A percentile compares a stretch with the other conserved stretches of the same genome.
Evolutionary conservation across 1,140 invertebrate species (phyloP).

Genomic region (Ruditapes philippinarum): DNA sequence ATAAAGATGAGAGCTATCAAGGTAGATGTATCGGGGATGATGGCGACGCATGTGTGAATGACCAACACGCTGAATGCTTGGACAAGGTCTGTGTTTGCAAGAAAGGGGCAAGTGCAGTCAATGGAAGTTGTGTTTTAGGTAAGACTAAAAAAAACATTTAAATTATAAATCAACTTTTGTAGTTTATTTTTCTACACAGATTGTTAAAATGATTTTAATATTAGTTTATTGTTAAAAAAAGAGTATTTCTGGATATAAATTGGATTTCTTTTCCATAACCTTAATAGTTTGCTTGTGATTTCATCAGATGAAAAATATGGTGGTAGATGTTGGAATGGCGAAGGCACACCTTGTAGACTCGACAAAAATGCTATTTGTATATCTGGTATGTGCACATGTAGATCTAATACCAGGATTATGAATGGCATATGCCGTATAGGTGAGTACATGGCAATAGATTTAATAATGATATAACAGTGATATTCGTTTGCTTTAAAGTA

Average conservation of each 20-base stretch:
- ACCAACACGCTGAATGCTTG: background rate
- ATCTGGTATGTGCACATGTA: background rate
- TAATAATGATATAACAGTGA: no score
- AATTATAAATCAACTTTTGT: no score
- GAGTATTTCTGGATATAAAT: no score
- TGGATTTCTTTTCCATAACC: no score
- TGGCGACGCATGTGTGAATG: background rate
- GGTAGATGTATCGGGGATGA: background rate
- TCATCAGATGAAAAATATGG: background rate
- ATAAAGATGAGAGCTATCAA: background rate
- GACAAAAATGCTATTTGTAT: background rate
- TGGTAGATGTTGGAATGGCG: background rate
- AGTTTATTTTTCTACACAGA: no score
- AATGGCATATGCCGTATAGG: background rate
- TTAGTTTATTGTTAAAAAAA: no score
- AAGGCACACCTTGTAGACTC: background rate
- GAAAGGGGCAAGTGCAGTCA: background rate
- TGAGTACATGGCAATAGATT: no score
- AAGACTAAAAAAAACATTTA: no score
- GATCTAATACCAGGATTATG: background rate
- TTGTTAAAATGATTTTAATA: no score
- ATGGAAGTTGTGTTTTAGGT: background rate
- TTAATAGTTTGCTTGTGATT: no score
- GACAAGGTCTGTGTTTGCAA: background rate
- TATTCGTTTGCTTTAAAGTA: no score